Evolutionary conservation across 1,140 invertebrate species (phyloP), one percentile per base, ranked within the genome.

Genomic region (Neotoxoptera formosana): DNA sequence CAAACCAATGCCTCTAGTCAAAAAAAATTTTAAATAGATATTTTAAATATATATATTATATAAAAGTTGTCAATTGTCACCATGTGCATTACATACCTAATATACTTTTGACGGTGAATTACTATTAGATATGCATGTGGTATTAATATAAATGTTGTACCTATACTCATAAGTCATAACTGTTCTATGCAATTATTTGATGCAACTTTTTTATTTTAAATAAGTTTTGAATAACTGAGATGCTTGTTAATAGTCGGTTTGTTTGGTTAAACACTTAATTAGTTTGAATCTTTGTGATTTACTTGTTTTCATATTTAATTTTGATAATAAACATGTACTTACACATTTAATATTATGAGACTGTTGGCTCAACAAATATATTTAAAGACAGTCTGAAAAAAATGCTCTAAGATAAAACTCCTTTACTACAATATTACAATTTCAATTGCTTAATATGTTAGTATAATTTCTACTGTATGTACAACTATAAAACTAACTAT

Each of bases 1-100:
- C 76, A 94, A 94, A 83, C 94, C 94, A 91, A 94, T 94, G 60
- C 76, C 91, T 53, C 67, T 93, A 91, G 51, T 94, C 98, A 98
- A 95, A 96, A 96, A 95, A 95, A 95, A 21, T 95, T 96, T 93
- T 96, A 96, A 94, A 96, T 98, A 4, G 95, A 25, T 41, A 8
- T 41, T 86, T 86, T 3, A 45, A 86, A 76, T 76, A 76, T n/a
- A n/a, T n/a, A 67, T 67, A 45, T 11, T 25, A 45, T 45, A 23
- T 45, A 3, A 30, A 76, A 48, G 36, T n/a, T 87, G 25, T 30
- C 41, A 51, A 88, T 51, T 34, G 7, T 86, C 25, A 45, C 9
- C 36, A 45, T 6, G 25, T 21, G 11, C 1, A 0, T 25, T 45
- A 25, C 41, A 76, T 76, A n/a, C 41, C 83, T 21, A 36, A 83